These are phyloP conservation scores for Orchesella flavescens DNA, from an alignment of 2,888 invertebrate genomes.

Conservation along the genomic window DNA sequence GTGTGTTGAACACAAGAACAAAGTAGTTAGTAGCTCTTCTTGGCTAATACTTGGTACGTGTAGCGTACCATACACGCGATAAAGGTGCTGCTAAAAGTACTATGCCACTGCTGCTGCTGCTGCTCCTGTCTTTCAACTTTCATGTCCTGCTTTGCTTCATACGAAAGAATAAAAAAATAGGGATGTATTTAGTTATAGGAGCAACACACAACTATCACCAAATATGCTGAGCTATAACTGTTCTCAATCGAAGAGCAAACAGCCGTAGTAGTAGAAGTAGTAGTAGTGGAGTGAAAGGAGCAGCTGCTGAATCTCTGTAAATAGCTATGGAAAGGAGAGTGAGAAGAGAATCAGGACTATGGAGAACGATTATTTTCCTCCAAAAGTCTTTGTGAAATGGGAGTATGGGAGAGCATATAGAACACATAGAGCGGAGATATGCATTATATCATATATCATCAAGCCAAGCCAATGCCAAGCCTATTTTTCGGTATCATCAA, in stretches of 20 bases:
- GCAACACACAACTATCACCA: no score
- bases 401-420: constrained; percentile 12
- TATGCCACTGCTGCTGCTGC: not conserved
- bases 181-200: no score
- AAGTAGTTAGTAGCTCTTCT: not conserved
- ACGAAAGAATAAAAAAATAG: not conserved
- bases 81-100: not conserved
- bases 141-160: no score
- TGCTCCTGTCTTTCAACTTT: not conserved
- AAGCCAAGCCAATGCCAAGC: constrained; percentile 45
- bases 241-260: constrained; percentile 45
- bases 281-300: constrained; percentile 31
- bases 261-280: no score
- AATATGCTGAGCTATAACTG: constrained; percentile 3
- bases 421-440: not conserved
- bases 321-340: constrained; percentile 29
- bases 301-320: constrained; percentile 60
- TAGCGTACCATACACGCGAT: not conserved
- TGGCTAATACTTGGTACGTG: not conserved
- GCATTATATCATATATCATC: constrained; percentile 26
- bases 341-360: not conserved
- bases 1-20: not conserved
- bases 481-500: constrained; percentile 40
- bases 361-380: constrained; percentile 1
- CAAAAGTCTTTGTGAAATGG: not conserved